Conservation (phyloP, 2,797 vertebrate genomes). For the Rhinatrema bivittatum region DNA sequence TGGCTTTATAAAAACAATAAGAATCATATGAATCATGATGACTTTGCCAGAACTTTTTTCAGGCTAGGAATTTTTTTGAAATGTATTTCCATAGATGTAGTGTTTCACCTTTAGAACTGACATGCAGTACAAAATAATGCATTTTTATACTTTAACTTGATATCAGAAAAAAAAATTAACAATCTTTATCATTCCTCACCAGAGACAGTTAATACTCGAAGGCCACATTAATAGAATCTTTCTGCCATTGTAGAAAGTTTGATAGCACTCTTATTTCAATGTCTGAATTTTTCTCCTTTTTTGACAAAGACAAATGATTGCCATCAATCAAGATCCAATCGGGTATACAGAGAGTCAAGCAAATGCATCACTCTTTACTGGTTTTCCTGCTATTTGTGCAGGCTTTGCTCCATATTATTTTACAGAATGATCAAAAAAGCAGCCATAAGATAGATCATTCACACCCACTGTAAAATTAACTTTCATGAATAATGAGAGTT, state of each 20-base stretch:
- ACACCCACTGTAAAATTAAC: conserved; percentile 75
- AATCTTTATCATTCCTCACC: conserved; percentile 66
- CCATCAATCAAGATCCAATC: conserved; percentile 86
- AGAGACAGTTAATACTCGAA: conserved; percentile 63
- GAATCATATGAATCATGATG: conserved; percentile 53
- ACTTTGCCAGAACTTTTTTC: too few relatives aligned
- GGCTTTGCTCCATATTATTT: conserved; percentile 72
- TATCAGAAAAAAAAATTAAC: conserved; percentile 61
- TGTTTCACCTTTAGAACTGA: too few relatives aligned
- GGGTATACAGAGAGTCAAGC: conserved; percentile 55
- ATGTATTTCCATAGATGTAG: too few relatives aligned
- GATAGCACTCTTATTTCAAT: conserved; percentile 76
- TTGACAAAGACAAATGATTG: conserved; percentile 84
- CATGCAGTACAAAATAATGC: conserved; percentile 48
- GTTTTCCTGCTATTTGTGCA: conserved; percentile 63
- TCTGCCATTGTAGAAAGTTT: conserved; percentile 76
- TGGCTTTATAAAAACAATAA: conserved; percentile 46
- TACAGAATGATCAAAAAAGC: conserved; percentile 71
- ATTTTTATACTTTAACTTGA: conserved; percentile 52
- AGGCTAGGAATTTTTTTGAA: too few relatives aligned
- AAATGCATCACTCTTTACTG: conserved; percentile 64
- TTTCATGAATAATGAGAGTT: conserved; percentile 77
- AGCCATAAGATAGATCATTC: conserved; percentile 69
- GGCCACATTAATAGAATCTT: conserved; percentile 71
- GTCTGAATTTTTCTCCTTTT: conserved; percentile 71